These are phyloP conservation scores for Homarus americanus DNA, from an alignment of 1,140 invertebrate genomes.

Conservation along the genomic window DNA sequence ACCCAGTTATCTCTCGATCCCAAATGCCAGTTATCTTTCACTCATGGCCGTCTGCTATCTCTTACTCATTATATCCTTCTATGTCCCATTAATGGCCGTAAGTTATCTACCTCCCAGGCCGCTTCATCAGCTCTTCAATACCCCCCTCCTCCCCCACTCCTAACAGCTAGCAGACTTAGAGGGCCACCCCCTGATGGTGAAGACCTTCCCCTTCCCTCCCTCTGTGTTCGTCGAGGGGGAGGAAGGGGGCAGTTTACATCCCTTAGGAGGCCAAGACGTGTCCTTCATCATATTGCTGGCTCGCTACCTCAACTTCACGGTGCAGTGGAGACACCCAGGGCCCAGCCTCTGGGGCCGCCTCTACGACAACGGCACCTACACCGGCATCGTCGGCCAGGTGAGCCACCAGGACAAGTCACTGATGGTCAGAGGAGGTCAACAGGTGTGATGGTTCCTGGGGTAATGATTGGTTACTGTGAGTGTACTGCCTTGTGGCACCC, in stretches of 20 bases:
- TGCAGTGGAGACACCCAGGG: slow-evolving; percentile 4
- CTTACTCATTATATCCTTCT: too few species aligned
- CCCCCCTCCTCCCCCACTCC: neutral
- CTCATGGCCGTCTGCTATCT: neutral
- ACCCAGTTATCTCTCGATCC: too few species aligned
- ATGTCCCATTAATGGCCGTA: too few species aligned
- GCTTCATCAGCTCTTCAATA: neutral
- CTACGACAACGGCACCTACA: slow-evolving; percentile 32
- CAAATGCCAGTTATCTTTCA: neutral
- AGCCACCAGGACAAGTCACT: too few species aligned
- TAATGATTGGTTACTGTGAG: too few species aligned
- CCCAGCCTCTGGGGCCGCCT: slow-evolving; percentile 1
- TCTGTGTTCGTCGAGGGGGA: slow-evolving; percentile 8
- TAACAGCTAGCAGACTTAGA: slow-evolving; percentile 28
- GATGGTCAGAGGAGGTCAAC: too few species aligned
- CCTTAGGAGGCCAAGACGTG: slow-evolving; percentile 39
- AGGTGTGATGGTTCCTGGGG: too few species aligned
- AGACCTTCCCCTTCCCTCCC: slow-evolving; percentile 20
- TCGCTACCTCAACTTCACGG: slow-evolving; percentile 30
- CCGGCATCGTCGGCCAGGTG: slow-evolving; percentile 35
- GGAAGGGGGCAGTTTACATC: neutral
- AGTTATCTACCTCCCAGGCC: too few species aligned
- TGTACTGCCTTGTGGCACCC: too few species aligned
- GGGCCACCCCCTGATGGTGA: slow-evolving; percentile 25
- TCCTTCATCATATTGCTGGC: slow-evolving; percentile 22